Evolutionary conservation across 2,113 vertebrate species (phyloP).

Genomic region (Porphyrio hochstetteri): DNA sequence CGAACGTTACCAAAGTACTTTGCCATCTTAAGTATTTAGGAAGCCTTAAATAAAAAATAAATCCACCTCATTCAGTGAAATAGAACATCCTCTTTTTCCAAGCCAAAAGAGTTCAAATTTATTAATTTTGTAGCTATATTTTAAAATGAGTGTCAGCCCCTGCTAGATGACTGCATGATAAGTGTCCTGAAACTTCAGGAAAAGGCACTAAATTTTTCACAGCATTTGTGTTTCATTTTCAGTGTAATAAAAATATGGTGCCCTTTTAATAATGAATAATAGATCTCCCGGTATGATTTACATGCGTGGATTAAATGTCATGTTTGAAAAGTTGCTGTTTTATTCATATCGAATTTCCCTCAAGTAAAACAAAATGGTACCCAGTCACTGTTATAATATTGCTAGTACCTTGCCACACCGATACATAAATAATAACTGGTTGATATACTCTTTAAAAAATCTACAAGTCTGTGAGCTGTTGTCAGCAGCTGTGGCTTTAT

Average conservation of each 20-base stretch:
- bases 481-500: not conserved
- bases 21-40: conserved; percentile 71
- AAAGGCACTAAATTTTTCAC: conserved; percentile 86
- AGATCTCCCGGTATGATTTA: conserved; percentile 89
- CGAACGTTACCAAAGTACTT: conserved; percentile 55
- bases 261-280: conserved; percentile 94
- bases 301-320: conserved; percentile 92
- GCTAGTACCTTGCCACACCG: conserved; percentile 50
- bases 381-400: conserved; percentile 76
- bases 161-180: conserved; percentile 71
- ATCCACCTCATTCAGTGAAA: conserved; percentile 63
- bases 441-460: conserved; percentile 52
- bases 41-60: conserved; percentile 79
- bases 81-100: conserved; percentile 59
- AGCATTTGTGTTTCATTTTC: conserved; percentile 89
- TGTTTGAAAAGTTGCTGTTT: conserved; percentile 91
- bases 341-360: conserved; percentile 87
- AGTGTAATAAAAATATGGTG: conserved; percentile 88
- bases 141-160: conserved; percentile 72
- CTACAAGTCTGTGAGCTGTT: not conserved
- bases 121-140: conserved; percentile 79
- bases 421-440: conserved; percentile 69
- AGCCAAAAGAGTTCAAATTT: conserved; percentile 71
- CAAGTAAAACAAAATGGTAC: conserved; percentile 82
- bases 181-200: conserved; percentile 80